Evolutionary conservation across 2,888 invertebrate species (phyloP).

Genomic region (Cheilosia urbana): DNA sequence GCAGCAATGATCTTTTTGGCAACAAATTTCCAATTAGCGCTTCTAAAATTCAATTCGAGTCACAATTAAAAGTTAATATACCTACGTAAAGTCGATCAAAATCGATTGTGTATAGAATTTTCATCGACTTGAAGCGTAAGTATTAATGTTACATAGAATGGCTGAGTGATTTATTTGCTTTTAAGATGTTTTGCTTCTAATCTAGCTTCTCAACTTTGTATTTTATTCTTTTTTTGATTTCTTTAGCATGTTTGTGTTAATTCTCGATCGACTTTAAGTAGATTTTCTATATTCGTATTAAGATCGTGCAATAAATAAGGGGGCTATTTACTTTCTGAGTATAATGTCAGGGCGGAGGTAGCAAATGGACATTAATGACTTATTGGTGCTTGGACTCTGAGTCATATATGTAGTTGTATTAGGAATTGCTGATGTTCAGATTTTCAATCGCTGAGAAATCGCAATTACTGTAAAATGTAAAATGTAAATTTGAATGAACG

Average conservation of each 20-base stretch:
- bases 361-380: no score
- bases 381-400: no score
- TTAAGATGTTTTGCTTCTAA: constrained; percentile 21
- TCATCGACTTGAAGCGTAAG: background rate
- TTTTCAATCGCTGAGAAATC: no score
- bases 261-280: constrained; percentile 33
- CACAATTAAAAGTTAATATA: constrained; percentile 40
- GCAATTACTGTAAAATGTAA: no score
- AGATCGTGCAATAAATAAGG: constrained; percentile 25
- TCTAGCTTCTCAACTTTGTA: background rate
- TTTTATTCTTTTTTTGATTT: background rate
- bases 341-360: constrained; percentile 13
- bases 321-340: constrained; percentile 7
- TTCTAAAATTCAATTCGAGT: background rate
- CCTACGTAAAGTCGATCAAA: constrained; percentile 39
- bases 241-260: constrained; percentile 25
- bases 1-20: background rate
- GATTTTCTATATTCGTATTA: constrained; percentile 35
- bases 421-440: no score
- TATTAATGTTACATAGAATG: background rate
- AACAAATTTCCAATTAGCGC: constrained; percentile 10
- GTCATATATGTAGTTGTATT: no score
- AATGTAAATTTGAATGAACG: no score
- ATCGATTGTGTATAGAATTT: constrained; percentile 7
- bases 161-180: constrained; percentile 26